These are phyloP conservation scores for Scaptomyza hsui DNA, from an alignment of 1,140 invertebrate species.

Conservation along the genomic window DNA sequence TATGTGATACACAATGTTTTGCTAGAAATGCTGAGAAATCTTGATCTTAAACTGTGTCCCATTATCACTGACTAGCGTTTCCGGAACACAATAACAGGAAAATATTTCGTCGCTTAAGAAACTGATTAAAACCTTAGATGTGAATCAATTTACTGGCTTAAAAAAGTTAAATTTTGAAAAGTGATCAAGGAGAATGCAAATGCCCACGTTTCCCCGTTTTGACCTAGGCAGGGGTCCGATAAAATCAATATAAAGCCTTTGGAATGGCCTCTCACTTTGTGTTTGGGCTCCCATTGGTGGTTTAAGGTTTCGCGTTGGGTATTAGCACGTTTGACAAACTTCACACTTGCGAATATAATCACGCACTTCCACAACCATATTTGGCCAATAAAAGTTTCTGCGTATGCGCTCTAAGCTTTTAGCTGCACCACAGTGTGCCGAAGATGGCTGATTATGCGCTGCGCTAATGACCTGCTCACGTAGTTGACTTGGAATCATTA, in stretches of 20 bases:
- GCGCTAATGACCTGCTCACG: no score
- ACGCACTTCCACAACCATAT: no score
- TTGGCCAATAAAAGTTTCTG: no score
- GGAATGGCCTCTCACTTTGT: not conserved
- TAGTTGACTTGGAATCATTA: no score
- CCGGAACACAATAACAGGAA: conserved; percentile 8
- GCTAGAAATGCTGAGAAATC: not conserved
- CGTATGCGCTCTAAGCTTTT: no score
- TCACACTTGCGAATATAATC: no score
- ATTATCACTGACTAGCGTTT: conserved; percentile 10
- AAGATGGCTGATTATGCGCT: no score
- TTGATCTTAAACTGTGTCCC: conserved; percentile 8
- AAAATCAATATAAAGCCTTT: conserved; percentile 11
- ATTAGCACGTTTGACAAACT: no score
- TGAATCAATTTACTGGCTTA: not conserved
- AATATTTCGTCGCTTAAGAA: not conserved
- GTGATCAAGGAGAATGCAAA: not conserved
- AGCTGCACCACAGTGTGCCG: no score
- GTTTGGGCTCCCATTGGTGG: no score
- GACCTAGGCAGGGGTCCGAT: not conserved
- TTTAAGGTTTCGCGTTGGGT: no score
- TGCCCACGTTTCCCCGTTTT: not conserved
- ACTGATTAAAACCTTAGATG: not conserved
- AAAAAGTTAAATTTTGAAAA: conserved; percentile 12
- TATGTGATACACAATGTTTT: conserved; percentile 1